Evolutionary conservation across 2,797 vertebrate genomes (phyloP).

Genomic region (Poeciliopsis presidionis): DNA sequence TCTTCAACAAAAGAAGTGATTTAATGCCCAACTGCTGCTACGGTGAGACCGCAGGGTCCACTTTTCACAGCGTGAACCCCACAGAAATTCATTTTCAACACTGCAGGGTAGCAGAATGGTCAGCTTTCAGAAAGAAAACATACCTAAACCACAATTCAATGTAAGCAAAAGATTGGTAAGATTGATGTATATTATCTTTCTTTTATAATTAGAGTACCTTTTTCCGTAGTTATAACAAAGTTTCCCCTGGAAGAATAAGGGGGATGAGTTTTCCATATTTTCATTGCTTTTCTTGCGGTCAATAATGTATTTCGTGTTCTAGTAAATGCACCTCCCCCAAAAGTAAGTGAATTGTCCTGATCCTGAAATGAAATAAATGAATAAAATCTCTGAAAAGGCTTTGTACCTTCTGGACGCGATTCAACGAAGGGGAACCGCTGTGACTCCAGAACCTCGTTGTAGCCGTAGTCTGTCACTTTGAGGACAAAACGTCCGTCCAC

Average conservation of each 20-base stretch:
- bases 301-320: not conserved
- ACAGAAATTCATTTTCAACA: not conserved
- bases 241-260: not conserved
- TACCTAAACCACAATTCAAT: not conserved
- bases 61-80: no score
- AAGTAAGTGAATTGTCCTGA: not conserved
- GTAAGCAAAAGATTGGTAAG: not conserved
- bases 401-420: constrained; percentile 69
- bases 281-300: not conserved
- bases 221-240: not conserved
- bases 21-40: not conserved
- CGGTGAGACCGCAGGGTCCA: not conserved
- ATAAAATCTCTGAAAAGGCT: not conserved
- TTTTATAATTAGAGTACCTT: not conserved
- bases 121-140: not conserved
- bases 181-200: not conserved
- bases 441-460: constrained; percentile 77
- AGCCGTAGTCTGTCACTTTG: constrained; percentile 82
- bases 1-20: constrained; percentile 54
- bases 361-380: not conserved
- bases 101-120: not conserved
- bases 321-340: not conserved
- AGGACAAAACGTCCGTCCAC: constrained; percentile 84
- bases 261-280: not conserved
- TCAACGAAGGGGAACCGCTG: constrained; percentile 72